Percentiles rank a stretch among this genome's conserved stretches.
These are phyloP conservation scores for Sardinella longiceps DNA, from an alignment of 2,797 vertebrate species.

Conservation along the genomic window DNA sequence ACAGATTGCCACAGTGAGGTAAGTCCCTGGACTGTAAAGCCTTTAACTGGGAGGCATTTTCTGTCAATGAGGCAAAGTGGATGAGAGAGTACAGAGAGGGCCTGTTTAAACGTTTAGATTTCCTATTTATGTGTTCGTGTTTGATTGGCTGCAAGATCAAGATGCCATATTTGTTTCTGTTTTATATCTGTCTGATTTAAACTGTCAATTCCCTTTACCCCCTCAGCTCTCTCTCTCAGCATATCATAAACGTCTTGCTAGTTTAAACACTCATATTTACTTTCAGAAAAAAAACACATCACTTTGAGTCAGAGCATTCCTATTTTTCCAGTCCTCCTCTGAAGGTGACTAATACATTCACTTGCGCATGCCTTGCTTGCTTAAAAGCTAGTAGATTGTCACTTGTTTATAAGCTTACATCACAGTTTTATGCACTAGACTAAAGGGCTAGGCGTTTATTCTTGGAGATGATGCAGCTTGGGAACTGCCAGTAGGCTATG, in stretches of 20 bases:
- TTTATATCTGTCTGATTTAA: no score
- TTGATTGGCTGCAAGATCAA: no score
- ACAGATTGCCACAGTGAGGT: slow-evolving; percentile 87
- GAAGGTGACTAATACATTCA: neutral
- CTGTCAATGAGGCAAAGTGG: neutral
- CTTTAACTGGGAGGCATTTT: neutral
- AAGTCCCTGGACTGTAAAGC: neutral
- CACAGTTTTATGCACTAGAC: neutral
- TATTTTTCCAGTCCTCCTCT: neutral
- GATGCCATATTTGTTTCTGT: no score
- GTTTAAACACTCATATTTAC: neutral
- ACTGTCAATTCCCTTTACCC: no score
- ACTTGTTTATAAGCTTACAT: neutral
- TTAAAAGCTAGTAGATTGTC: neutral
- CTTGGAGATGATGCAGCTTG: neutral
- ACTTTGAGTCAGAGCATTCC: neutral
- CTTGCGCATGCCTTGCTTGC: neutral
- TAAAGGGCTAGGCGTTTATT: neutral
- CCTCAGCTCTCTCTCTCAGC: no score
- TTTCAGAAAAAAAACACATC: neutral
- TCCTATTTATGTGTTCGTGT: no score
- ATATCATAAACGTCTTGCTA: no score
- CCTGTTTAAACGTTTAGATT: neutral
- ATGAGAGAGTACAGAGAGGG: neutral
- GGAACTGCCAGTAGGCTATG: neutral